Conservation (phyloP, 2,888 invertebrate species). For the Synergus itoensis region DNA sequence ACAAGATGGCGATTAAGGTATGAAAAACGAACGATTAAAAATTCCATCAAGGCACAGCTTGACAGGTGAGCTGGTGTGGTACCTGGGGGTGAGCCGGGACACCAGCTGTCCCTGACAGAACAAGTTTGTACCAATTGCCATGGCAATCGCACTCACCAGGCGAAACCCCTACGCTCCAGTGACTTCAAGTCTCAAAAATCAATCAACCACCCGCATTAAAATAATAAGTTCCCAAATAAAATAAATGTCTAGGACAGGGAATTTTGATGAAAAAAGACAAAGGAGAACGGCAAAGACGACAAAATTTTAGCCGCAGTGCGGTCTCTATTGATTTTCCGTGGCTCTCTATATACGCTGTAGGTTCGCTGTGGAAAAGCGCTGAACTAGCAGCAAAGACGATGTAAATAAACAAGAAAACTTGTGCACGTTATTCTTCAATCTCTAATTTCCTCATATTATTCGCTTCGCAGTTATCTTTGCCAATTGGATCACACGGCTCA, state of each 20-base stretch:
- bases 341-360: slow-evolving; percentile 45
- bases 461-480: slow-evolving; percentile 14
- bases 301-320: slow-evolving; percentile 76
- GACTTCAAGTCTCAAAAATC: background rate
- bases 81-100: slow-evolving; percentile 57
- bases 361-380: slow-evolving; percentile 30
- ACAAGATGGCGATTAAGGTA: slow-evolving; percentile 36
- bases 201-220: background rate
- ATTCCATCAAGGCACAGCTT: slow-evolving; percentile 72
- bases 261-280: background rate
- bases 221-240: background rate
- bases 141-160: slow-evolving; percentile 15
- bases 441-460: slow-evolving; percentile 3
- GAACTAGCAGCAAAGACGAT: slow-evolving; percentile 50
- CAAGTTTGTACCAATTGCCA: slow-evolving; percentile 60
- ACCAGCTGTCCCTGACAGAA: slow-evolving; percentile 68
- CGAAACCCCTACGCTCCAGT: slow-evolving; percentile 8
- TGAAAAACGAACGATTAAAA: slow-evolving; percentile 68
- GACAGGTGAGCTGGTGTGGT: slow-evolving; percentile 69
- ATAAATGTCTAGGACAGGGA: too few relatives aligned
- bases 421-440: slow-evolving; percentile 25
- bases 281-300: slow-evolving; percentile 59
- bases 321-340: slow-evolving; percentile 76
- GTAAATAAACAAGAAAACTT: slow-evolving; percentile 74
- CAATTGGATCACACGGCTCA: background rate